Conservation (phyloP, 2,113 vertebrate genomes). For the Bolborhynchus lineola region DNA sequence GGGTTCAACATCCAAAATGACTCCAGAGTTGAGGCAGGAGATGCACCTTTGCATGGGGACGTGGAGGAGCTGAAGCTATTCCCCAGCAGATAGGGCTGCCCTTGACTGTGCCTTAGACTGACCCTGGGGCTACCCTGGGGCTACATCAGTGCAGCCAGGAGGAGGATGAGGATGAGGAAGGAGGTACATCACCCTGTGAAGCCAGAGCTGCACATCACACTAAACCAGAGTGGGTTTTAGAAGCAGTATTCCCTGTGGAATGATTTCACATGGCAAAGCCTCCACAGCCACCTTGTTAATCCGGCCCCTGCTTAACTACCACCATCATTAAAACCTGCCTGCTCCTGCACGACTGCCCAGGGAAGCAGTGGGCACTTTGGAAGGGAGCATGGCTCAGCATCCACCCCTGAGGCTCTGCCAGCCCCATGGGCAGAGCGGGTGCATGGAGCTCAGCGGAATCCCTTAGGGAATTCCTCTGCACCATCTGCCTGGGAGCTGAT, state of each 20-base stretch:
- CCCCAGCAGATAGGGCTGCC: not conserved
- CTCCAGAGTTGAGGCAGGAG: not conserved
- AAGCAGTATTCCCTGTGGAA: not conserved
- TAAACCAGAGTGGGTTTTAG: not conserved
- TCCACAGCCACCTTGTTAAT: not conserved
- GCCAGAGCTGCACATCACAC: rapidly evolving
- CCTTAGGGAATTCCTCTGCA: not conserved
- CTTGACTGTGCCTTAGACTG: not conserved
- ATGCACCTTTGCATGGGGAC: rapidly evolving
- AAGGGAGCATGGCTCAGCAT: not conserved
- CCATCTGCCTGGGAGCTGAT: not conserved
- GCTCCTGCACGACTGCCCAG: not conserved
- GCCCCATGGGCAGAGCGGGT: rapidly evolving
- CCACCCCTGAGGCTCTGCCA: rapidly evolving
- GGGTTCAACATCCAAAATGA: not conserved
- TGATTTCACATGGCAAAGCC: not conserved
- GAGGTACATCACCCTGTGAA: not conserved
- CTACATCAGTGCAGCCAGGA: rapidly evolving
- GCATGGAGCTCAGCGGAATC: rapidly evolving
- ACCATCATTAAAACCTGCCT: not conserved
- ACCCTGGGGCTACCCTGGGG: not conserved
- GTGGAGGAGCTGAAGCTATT: rapidly evolving
- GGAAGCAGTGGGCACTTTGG: not conserved
- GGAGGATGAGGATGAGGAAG: not conserved
- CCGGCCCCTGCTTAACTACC: not conserved